phyloP scores from a whole-genome alignment of 1,140 invertebrate species.

The Meloidogyne hapla region DNA sequence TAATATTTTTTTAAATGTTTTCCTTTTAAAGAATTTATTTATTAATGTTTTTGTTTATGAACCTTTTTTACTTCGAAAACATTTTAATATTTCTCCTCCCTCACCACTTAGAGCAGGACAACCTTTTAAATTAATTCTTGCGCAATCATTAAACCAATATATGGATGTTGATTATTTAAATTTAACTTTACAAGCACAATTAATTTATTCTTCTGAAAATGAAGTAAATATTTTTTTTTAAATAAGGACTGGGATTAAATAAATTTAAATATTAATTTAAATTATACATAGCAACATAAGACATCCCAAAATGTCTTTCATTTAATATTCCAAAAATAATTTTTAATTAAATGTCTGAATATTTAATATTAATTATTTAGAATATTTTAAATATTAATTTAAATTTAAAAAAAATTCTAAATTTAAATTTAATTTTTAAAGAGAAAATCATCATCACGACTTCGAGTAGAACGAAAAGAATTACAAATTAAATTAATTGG shows the following conservation, averaged over 20 bases:
- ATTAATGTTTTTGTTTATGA: neutral
- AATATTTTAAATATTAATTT: no score
- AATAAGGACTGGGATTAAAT: no score
- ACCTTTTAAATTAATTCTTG: constrained; percentile 3
- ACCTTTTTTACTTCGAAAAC: neutral
- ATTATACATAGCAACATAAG: no score
- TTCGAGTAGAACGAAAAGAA: neutral
- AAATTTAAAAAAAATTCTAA: no score
- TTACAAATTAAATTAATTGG: constrained; percentile 3
- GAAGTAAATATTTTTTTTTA: no score
- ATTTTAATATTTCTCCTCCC: neutral
- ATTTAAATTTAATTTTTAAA: no score
- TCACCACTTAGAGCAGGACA: neutral
- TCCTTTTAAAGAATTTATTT: neutral
- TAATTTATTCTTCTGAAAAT: neutral
- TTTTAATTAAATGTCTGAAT: no score
- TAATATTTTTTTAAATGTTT: neutral
- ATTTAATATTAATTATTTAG: no score
- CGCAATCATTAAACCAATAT: neutral
- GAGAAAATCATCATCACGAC: neutral
- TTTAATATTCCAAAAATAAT: no score
- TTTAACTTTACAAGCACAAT: constrained; percentile 5
- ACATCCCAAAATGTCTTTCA: no score
- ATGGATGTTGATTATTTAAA: neutral
- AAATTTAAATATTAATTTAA: no score